Evolutionary conservation across 2,113 vertebrate species (phyloP).

Genomic region (Okapia johnstoni): DNA sequence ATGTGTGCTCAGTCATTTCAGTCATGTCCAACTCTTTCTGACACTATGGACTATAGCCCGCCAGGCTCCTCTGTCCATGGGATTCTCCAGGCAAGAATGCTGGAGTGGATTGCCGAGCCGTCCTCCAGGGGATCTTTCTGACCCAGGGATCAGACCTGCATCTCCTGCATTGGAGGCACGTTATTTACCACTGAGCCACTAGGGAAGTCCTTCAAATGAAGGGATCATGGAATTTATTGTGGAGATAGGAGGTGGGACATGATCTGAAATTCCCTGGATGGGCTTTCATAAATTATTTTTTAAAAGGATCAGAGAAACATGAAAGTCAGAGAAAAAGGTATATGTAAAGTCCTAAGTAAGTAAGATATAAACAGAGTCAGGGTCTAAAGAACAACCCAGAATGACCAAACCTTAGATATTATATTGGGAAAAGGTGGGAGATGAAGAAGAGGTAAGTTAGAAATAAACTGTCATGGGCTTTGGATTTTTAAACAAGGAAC

Average conservation of each 20-base stretch:
- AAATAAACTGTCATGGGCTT: neutral
- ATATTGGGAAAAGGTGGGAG: neutral
- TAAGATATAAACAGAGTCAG: neutral
- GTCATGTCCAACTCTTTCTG: accelerated
- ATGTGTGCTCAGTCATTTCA: neutral
- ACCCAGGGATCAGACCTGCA: neutral
- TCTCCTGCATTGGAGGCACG: neutral
- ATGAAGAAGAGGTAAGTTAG: neutral
- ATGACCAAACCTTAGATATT: neutral
- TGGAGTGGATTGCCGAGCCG: accelerated
- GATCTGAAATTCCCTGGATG: neutral
- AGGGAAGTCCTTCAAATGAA: neutral
- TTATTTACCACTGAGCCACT: neutral
- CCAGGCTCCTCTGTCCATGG: neutral
- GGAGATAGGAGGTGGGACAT: neutral
- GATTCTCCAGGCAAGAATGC: neutral
- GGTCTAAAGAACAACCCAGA: neutral
- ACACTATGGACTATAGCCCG: neutral
- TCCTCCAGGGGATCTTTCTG: neutral
- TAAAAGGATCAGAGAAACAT: neutral
- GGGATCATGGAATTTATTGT: neutral
- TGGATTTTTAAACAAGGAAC: neutral
- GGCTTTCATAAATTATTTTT: neutral
- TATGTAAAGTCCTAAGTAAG: neutral
- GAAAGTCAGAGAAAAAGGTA: neutral